Evolutionary conservation across 2,888 invertebrate genomes (phyloP), one percentile per base, ranked within the genome.

Genomic region (Furcula furcula): DNA sequence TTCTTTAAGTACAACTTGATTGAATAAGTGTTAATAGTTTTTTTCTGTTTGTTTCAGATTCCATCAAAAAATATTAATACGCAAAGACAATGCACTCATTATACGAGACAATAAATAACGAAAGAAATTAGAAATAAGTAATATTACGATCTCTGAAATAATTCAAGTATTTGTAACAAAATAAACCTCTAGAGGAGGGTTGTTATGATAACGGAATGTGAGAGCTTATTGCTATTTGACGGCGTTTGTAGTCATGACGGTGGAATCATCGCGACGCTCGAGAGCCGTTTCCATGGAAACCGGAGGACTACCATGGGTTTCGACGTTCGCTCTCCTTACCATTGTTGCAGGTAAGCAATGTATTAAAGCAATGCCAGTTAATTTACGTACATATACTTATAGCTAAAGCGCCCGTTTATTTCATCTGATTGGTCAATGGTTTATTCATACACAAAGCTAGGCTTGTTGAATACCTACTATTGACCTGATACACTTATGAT

Each of bases 241-340:
- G 70, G 64, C 54, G 57, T 64, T 65, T 76, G 71, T 72, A 59
- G 64, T 67, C 57, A 85, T 76, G 81, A 65, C 63, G 65, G 59
- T 61, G 53, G 79, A 82, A 56, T 65, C 70, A 44, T 52, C 67
- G 45, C 60, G 70, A 40, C 75, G 77, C 21, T 49, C 72, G 37
- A 75, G 77, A 61, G 59, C 69, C 39, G 76, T 73, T 57, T 61
- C 77, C 56, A 80, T 84, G 84, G 87, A 87, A 65, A 77, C 80
- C 40, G 83, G 86, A 21, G 81, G 86, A 13, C 57, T 87, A 43
- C 87, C 87, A 14, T 53, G 86, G 46, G 83, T 88, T 29, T 87
- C 87, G 6, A 87, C 87, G 19, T 87, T 87, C 46, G 87, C 86
- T 2, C 72, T 88, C 19, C 82, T 87, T 35, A 88, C 87, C 36